Conservation (phyloP, 2,797 vertebrate genomes). For the Acanthurus tractus region DNA sequence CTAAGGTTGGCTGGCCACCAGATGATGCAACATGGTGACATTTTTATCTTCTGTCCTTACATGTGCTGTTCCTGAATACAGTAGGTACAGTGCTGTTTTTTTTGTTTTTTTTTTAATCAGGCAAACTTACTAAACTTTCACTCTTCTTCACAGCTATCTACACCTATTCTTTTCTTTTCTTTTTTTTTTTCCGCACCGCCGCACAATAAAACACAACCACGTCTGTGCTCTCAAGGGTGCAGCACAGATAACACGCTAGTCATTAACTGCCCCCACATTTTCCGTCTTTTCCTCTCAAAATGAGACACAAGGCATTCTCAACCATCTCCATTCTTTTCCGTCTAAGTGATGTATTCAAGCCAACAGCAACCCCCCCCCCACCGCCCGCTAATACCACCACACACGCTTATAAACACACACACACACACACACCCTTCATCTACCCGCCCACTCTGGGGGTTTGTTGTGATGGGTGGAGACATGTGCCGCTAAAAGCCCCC, state of each 20-base stretch:
- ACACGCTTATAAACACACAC: too few relatives aligned
- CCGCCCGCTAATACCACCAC: too few relatives aligned
- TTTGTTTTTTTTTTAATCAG: constrained; percentile 27
- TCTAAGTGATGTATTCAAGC: constrained; percentile 50
- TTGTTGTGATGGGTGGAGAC: constrained; percentile 58
- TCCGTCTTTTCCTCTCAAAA: constrained; percentile 38
- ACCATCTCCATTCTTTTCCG: constrained; percentile 28
- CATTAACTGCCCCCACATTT: constrained; percentile 54
- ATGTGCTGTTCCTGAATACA: constrained; percentile 47
- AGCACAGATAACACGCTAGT: constrained; percentile 31
- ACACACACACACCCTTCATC: constrained; percentile 1
- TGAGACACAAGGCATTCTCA: constrained; percentile 30
- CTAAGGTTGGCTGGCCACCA: constrained; percentile 69
- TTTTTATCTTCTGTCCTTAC: constrained; percentile 66
- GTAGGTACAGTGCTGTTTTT: constrained; percentile 34
- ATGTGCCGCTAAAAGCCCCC: constrained; percentile 21
- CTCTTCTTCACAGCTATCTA: constrained; percentile 5
- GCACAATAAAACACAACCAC: background rate
- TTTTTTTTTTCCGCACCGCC: background rate
- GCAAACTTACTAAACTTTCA: constrained; percentile 17
- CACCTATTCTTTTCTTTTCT: background rate
- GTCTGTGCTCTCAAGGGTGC: constrained; percentile 5
- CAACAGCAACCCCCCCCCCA: constrained; percentile 31
- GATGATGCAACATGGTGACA: constrained; percentile 72
- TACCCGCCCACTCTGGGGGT: constrained; percentile 38